These are phyloP conservation scores for Gymnopithys bicolor DNA, from an alignment of 2,797 vertebrate genomes.

Conservation along the genomic window DNA sequence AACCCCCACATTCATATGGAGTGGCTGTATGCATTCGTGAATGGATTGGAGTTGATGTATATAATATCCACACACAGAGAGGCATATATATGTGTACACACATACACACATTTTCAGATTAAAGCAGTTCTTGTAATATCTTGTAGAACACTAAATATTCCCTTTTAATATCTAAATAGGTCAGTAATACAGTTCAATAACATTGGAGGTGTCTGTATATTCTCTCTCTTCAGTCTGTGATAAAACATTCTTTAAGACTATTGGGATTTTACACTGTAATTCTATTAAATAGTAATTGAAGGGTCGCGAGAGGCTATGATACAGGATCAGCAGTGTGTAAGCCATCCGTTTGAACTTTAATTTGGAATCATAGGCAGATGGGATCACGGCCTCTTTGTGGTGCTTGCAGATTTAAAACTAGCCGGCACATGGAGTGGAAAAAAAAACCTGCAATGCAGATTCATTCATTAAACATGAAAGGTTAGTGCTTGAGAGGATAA, in stretches of 20 bases:
- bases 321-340: constrained; percentile 83
- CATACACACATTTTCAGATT: neutral
- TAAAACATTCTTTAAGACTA: constrained; percentile 78
- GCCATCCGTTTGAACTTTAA: constrained; percentile 82
- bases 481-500: constrained; percentile 51
- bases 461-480: constrained; percentile 78
- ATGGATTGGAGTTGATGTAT: neutral
- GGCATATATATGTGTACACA: neutral
- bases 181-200: constrained; percentile 58
- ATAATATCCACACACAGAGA: neutral
- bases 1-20: neutral
- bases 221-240: constrained; percentile 61
- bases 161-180: constrained; percentile 63
- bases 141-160: constrained; percentile 61
- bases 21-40: neutral
- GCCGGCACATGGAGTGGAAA: constrained; percentile 39
- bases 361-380: constrained; percentile 84
- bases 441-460: constrained; percentile 79
- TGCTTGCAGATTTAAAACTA: constrained; percentile 75
- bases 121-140: constrained; percentile 59
- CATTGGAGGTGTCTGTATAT: constrained; percentile 51
- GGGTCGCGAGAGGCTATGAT: constrained; percentile 83
- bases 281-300: constrained; percentile 86
- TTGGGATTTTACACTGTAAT: constrained; percentile 82
- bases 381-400: constrained; percentile 79